A percentile compares a stretch with the other conserved stretches of the same genome.
Evolutionary conservation across 2,113 vertebrate genomes (phyloP).

Genomic region (Neolamprologus variostigma): DNA sequence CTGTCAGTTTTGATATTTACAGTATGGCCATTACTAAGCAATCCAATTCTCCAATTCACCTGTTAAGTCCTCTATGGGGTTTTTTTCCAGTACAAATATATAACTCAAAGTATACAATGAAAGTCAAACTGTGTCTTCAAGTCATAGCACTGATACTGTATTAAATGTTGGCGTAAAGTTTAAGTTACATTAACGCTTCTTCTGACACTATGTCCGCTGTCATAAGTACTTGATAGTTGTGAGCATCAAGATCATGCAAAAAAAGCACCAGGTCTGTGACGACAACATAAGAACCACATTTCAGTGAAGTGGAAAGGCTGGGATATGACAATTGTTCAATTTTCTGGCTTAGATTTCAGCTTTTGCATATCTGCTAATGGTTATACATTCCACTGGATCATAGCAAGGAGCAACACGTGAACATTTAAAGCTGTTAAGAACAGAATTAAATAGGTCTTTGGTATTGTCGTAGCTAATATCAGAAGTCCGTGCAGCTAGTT

Average conservation of each 20-base stretch:
- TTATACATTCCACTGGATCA: background rate
- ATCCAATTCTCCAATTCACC: conserved; percentile 34
- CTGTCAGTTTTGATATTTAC: conserved; percentile 62
- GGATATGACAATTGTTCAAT: background rate
- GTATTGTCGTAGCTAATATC: background rate
- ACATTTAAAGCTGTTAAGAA: background rate
- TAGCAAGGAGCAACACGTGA: background rate
- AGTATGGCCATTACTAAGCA: conserved; percentile 25
- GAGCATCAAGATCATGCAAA: conserved; percentile 4
- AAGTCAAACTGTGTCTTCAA: conserved; percentile 52
- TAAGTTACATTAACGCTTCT: background rate
- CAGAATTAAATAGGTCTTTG: conserved; percentile 3
- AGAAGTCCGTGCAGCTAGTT: background rate
- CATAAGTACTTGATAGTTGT: conserved; percentile 1
- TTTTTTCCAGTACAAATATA: conserved; percentile 64
- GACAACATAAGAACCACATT: background rate
- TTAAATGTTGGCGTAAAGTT: conserved; percentile 2
- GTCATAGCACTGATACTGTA: conserved; percentile 48
- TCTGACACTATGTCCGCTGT: background rate
- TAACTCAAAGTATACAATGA: conserved; percentile 20
- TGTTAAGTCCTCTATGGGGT: background rate
- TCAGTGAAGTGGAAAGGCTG: background rate
- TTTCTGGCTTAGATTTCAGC: background rate
- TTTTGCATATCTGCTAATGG: background rate
- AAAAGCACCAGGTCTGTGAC: background rate